Evolutionary conservation across 1,140 invertebrate species (phyloP), one percentile per base, ranked within the genome.

Genomic region (Formica exsecta): DNA sequence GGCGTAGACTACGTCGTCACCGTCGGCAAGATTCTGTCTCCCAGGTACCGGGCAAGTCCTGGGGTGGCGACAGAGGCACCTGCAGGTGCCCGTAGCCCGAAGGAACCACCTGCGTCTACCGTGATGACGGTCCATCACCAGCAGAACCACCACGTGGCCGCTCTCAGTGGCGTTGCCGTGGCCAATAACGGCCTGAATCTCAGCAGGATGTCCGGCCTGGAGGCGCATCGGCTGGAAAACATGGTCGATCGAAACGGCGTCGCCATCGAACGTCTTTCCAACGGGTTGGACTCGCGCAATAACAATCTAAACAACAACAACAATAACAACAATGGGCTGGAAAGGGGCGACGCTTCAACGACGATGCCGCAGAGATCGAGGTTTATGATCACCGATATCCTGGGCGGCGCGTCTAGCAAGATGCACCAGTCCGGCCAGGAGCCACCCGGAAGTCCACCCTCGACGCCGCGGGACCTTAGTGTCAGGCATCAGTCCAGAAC

Each of bases 331-430:
- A 90, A 91, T 88, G 74, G 85, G 5, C 29, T 91, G 5, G 91
- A 90, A 3, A 76, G 91, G 0, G 87, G 87, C 57, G 85, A 87
- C 32, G 94, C 93, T 54, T 93, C 95, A 54, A 96, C 96, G 74
- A 95, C 96, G 88, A 96, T 95, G 95, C 96, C 96, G 59, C 96
- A 97, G 65, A 96, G 97, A 70, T 97, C 97, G 29, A 95, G 97
- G 59, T 98, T 97, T 94, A 97, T 97, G 97, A 97, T 97, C 94
- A 97, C 97, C 62, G 97, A 98, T 89, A 97, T 98, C 77, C 94
- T 97, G 74, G 97, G 97, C 68, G 96, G 96, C 6, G 96, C 94
- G 3, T 92, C 94, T 1, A 95, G 94, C 68, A 90, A 91, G 64
- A 79, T 85, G 74, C 89, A 90, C 11, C 94, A 94, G 11, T 88